These are phyloP conservation scores for Orbicella faveolata DNA, from an alignment of 64 coral and sea anemone genomes.

Conservation along the genomic window DNA sequence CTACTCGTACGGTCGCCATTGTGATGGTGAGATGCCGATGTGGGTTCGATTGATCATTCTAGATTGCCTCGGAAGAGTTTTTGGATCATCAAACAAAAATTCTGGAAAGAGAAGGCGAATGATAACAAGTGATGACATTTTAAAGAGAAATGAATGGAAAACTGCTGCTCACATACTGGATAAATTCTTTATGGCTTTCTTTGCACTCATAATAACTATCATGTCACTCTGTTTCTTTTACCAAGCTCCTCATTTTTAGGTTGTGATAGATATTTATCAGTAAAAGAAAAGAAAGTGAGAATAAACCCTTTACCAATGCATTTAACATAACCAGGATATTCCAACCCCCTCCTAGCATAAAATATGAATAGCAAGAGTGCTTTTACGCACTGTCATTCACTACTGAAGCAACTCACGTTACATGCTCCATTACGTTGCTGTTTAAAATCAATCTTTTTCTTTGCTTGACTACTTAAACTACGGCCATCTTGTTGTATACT, in stretches of 20 bases:
- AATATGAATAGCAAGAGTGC: too few species aligned
- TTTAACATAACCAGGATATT: too few species aligned
- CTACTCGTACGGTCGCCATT: constrained; percentile 6
- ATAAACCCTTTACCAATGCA: too few species aligned
- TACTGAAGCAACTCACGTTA: too few species aligned
- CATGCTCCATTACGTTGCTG: too few species aligned
- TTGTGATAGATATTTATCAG: too few species aligned
- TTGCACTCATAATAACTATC: constrained; percentile 41
- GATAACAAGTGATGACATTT: constrained; percentile 7
- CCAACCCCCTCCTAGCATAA: too few species aligned
- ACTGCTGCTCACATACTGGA: constrained; percentile 30
- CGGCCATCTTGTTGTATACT: too few species aligned
- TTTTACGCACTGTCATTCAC: too few species aligned
- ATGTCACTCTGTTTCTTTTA: constrained; percentile 16
- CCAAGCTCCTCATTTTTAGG: constrained; percentile 15
- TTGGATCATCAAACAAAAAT: constrained; percentile 5
- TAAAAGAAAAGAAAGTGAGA: too few species aligned
- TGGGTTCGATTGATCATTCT: constrained; percentile 62
- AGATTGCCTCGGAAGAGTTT: constrained; percentile 39
- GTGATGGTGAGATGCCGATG: constrained; percentile 53
- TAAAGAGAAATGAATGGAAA: constrained; percentile 49
- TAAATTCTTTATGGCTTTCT: constrained; percentile 50
- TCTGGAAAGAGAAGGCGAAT: constrained; percentile 21
- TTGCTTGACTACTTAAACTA: too few species aligned
- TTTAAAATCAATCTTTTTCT: too few species aligned